Conservation (phyloP, 35 echinoderm and acorn worm genomes). For the Chiridota heheva region DNA sequence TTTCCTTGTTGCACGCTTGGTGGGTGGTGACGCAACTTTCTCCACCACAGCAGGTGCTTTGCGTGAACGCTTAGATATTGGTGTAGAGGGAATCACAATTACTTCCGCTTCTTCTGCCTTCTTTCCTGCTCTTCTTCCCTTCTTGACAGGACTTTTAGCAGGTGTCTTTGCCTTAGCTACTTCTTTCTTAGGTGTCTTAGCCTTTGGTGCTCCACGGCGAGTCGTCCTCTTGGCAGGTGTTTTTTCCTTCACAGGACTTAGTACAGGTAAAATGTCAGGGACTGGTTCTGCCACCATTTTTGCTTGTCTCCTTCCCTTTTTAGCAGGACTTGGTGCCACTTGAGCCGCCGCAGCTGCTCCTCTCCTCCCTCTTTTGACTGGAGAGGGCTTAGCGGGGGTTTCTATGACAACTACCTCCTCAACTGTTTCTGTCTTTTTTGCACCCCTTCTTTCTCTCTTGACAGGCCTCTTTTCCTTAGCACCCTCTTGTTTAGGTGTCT, state of each 20-base stretch:
- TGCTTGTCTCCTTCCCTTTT: too few relatives aligned
- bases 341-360: background rate
- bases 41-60: background rate
- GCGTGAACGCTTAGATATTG: constrained; percentile 6
- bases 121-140: constrained; percentile 1
- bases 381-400: constrained; percentile 27
- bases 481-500: too few relatives aligned
- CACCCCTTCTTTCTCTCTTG: background rate
- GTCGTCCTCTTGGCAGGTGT: constrained; percentile 33
- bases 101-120: constrained; percentile 18
- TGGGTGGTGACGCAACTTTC: background rate
- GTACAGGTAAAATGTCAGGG: too few relatives aligned
- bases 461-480: constrained; percentile 18
- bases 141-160: constrained; percentile 11
- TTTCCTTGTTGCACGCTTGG: background rate
- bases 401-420: background rate
- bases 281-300: too few relatives aligned
- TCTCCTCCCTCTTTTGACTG: constrained; percentile 21
- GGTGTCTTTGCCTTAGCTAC: background rate
- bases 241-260: constrained; percentile 1
- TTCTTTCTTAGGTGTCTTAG: background rate
- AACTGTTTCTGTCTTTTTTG: background rate
- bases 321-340: background rate
- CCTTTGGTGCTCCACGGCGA: background rate
- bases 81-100: background rate